These are phyloP conservation scores for Dryas iulia DNA, from an alignment of 1,140 invertebrate genomes.

Conservation along the genomic window DNA sequence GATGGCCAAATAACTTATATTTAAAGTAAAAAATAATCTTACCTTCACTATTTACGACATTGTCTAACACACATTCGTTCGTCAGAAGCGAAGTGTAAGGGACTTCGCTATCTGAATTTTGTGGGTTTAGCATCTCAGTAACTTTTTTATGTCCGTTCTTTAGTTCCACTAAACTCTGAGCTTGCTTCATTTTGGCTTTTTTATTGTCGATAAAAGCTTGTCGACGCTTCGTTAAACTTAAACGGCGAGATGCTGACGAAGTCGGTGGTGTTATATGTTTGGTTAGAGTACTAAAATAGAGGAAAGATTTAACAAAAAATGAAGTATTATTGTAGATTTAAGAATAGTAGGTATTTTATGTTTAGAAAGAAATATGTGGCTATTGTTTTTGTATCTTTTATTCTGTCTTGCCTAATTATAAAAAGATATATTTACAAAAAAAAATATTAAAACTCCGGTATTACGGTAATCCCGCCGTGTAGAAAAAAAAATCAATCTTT, in stretches of 20 bases:
- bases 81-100: slow-evolving; percentile 68
- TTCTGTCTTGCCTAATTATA: no score
- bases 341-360: no score
- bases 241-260: slow-evolving; percentile 49
- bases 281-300: slow-evolving; percentile 66
- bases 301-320: no score
- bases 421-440: no score
- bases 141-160: slow-evolving; percentile 63
- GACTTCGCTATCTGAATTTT: slow-evolving; percentile 72
- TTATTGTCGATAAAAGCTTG: slow-evolving; percentile 62
- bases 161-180: slow-evolving; percentile 59
- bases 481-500: no score
- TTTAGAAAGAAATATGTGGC: no score
- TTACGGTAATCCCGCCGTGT: no score
- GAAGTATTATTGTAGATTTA: no score
- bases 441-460: no score
- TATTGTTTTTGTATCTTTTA: no score
- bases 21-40: slow-evolving; percentile 9
- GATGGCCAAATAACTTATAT: neutral
- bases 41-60: slow-evolving; percentile 64
- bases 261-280: slow-evolving; percentile 78
- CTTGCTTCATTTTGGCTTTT: slow-evolving; percentile 71
- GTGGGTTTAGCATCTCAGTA: slow-evolving; percentile 46
- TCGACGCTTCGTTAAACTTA: slow-evolving; percentile 48
- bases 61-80: slow-evolving; percentile 59